Evolutionary conservation across 2,888 invertebrate species (phyloP).

Genomic region (Dasypolia templi): DNA sequence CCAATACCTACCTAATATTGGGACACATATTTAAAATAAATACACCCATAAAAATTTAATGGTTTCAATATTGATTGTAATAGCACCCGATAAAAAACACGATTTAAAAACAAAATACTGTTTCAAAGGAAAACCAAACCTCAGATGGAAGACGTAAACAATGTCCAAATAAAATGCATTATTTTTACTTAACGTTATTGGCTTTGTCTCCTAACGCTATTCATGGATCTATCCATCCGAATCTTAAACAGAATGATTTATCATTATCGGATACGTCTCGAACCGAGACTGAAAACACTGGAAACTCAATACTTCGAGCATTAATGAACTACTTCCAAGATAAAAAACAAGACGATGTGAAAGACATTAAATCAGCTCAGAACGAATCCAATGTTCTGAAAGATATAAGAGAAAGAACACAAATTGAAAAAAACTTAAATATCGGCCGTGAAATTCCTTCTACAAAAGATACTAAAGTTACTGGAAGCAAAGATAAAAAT

Average conservation of each 20-base stretch:
- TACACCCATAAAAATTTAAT: slow-evolving; percentile 58
- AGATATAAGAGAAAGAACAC: neutral
- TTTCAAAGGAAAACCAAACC: slow-evolving; percentile 13
- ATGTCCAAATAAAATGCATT: slow-evolving; percentile 71
- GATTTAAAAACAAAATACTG: neutral
- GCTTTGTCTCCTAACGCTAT: slow-evolving; percentile 34
- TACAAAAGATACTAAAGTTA: neutral
- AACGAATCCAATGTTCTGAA: slow-evolving; percentile 16
- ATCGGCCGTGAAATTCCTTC: neutral
- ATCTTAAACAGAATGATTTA: slow-evolving; percentile 60
- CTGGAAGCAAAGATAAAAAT: neutral
- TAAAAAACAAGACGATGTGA: slow-evolving; percentile 2
- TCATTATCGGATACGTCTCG: slow-evolving; percentile 43
- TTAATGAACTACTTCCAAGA: slow-evolving; percentile 3
- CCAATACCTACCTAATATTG: neutral
- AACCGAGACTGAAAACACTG: neutral
- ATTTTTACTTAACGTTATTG: slow-evolving; percentile 48
- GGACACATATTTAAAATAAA: slow-evolving; percentile 27
- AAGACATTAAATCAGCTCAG: slow-evolving; percentile 9
- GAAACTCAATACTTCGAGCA: neutral
- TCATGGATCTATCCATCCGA: slow-evolving; percentile 58
- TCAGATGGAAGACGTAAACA: slow-evolving; percentile 1
- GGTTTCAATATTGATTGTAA: slow-evolving; percentile 33
- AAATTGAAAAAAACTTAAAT: neutral
- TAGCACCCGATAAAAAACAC: slow-evolving; percentile 32